phyloP scores from a whole-genome alignment of 2,888 invertebrate genomes.

The Agriotes lineatus region DNA sequence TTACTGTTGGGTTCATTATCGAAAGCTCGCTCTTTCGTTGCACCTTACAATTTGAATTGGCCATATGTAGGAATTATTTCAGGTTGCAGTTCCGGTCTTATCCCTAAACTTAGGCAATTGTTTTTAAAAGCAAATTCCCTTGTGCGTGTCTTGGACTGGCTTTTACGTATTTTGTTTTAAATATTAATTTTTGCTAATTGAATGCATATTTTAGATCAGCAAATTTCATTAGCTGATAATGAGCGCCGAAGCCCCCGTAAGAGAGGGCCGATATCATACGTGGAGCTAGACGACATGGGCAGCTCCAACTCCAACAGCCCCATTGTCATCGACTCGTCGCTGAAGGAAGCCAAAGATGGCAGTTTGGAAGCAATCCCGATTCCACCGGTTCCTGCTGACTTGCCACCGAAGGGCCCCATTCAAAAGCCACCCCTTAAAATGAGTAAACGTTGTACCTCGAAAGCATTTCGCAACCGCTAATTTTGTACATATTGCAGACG shows the following conservation, averaged over 20 bases:
- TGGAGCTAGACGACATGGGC: slow-evolving; percentile 54
- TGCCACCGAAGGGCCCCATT: slow-evolving; percentile 72
- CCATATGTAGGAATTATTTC: no score
- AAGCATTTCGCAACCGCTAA: neutral
- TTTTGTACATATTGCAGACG: slow-evolving; percentile 58
- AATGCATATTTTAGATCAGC: neutral
- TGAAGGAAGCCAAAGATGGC: neutral
- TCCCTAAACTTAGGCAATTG: no score
- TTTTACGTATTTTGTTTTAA: neutral
- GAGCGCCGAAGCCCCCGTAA: slow-evolving; percentile 55
- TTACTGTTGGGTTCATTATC: no score
- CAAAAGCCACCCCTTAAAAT: slow-evolving; percentile 66
- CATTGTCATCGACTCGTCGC: slow-evolving; percentile 34
- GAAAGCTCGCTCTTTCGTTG: no score
- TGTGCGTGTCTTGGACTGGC: no score
- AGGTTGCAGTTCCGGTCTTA: no score
- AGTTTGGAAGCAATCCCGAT: slow-evolving; percentile 23
- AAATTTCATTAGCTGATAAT: neutral
- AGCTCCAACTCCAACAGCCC: slow-evolving; percentile 52
- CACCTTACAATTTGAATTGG: no score
- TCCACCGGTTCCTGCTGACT: slow-evolving; percentile 57
- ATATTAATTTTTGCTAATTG: neutral
- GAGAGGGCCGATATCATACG: slow-evolving; percentile 54
- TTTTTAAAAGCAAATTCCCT: no score
- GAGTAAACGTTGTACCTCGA: no score